phyloP scores from a whole-genome alignment of 2,888 invertebrate species.

The Cotesia congregata region DNA sequence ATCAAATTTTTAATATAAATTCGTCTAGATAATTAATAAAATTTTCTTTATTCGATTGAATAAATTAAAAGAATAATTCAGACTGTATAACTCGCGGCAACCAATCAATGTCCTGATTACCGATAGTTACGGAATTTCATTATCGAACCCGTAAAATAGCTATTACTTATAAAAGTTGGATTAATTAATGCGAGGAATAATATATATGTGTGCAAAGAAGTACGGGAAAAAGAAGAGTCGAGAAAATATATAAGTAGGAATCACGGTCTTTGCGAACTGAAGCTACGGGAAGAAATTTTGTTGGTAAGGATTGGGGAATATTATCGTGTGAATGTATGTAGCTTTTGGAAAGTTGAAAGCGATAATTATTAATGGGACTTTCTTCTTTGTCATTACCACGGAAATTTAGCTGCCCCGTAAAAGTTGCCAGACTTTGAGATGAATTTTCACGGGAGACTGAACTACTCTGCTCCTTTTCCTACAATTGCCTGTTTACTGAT shows the following conservation, averaged over 20 bases:
- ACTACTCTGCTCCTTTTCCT: too few species aligned
- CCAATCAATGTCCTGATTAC: conserved; percentile 64
- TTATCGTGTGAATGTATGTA: conserved; percentile 42
- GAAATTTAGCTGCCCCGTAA: conserved; percentile 16
- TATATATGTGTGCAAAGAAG: conserved; percentile 9
- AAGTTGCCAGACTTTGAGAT: not conserved
- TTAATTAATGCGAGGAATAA: conserved; percentile 34
- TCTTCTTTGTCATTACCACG: conserved; percentile 41
- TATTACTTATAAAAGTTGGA: conserved; percentile 59
- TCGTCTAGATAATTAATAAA: conserved; percentile 17
- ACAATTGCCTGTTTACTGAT: too few species aligned
- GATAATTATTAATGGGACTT: conserved; percentile 54
- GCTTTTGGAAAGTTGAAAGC: conserved; percentile 35
- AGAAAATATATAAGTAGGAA: conserved; percentile 2
- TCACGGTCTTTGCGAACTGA: not conserved
- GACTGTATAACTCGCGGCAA: conserved; percentile 50
- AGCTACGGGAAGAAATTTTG: not conserved
- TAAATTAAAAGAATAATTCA: conserved; percentile 44
- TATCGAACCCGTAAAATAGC: conserved; percentile 62
- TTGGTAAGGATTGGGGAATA: not conserved
- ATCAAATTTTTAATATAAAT: conserved; percentile 1
- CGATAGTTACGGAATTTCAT: conserved; percentile 66
- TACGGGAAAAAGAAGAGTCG: not conserved
- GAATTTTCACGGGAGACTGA: conserved; percentile 30
- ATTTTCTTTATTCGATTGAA: conserved; percentile 29